Percentiles rank a stretch among this genome's conserved stretches.
phyloP scores from a whole-genome alignment of 1,140 invertebrate genomes.

The Hirudo medicinalis region DNA sequence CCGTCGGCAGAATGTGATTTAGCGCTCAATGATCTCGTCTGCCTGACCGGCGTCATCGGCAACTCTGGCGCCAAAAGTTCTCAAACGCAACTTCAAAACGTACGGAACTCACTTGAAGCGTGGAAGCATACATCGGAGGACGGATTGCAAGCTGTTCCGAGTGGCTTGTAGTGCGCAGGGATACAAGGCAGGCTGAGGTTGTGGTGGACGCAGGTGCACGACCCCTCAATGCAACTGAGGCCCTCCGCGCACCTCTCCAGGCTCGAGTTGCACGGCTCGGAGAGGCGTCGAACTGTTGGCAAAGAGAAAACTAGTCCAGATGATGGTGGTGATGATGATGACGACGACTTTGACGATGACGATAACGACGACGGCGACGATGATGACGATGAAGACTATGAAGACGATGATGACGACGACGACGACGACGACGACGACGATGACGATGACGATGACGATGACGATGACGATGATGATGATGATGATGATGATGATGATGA shows the following conservation, averaged over 20 bases:
- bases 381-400: no score
- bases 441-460: conserved; percentile 3
- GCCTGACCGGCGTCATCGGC: no score
- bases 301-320: background rate
- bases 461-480: background rate
- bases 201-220: conserved; percentile 11
- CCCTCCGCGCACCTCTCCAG: background rate
- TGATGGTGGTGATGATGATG: no score
- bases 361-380: no score
- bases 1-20: no score
- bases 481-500: background rate
- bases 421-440: background rate
- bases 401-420: background rate
- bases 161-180: conserved; percentile 6
- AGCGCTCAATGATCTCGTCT: no score
- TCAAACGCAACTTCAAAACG: background rate
- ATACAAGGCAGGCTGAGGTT: conserved; percentile 11
- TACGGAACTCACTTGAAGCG: conserved; percentile 1
- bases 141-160: conserved; percentile 12
- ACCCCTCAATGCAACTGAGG: background rate
- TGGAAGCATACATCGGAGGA: conserved; percentile 14
- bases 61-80: background rate
- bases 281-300: conserved; percentile 1
- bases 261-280: conserved; percentile 9
- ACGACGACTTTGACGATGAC: no score